Percentiles rank a stretch among this genome's conserved stretches.
These are phyloP conservation scores for Epizoanthus scotinus DNA, from an alignment of 92 coral and sea anemone species.

Conservation along the genomic window DNA sequence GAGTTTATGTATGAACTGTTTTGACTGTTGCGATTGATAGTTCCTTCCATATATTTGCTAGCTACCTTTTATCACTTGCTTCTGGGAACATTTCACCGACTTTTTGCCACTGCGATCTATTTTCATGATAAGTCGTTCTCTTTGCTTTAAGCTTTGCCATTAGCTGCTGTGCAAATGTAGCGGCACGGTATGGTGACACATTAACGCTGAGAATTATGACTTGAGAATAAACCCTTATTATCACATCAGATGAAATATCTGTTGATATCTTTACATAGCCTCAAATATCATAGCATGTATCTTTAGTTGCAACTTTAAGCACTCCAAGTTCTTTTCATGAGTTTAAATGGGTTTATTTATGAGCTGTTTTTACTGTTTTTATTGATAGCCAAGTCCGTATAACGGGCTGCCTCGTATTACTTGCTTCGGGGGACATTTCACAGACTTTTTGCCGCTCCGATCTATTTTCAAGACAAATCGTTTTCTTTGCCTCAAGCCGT, in stretches of 20 bases:
- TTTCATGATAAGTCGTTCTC: constrained; percentile 5
- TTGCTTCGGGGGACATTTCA: constrained; percentile 4
- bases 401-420: too few relatives aligned
- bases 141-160: constrained; percentile 16
- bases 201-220: background rate
- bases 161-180: constrained; percentile 25
- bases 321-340: too few relatives aligned
- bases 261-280: constrained; percentile 1
- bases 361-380: too few relatives aligned
- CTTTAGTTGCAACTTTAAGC: too few relatives aligned
- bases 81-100: constrained; percentile 10
- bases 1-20: too few relatives aligned
- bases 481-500: constrained; percentile 21
- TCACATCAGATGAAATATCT: background rate
- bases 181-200: constrained; percentile 12
- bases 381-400: too few relatives aligned
- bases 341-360: too few relatives aligned
- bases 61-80: too few relatives aligned
- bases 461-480: constrained; percentile 11
- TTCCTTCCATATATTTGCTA: too few relatives aligned
- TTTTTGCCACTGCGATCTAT: constrained; percentile 16
- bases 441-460: constrained; percentile 14
- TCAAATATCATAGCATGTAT: too few relatives aligned
- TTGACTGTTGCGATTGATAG: too few relatives aligned
- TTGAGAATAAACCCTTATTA: background rate